These are phyloP conservation scores for Diplodus puntazzo DNA, from an alignment of 2,797 vertebrate genomes.

Conservation along the genomic window DNA sequence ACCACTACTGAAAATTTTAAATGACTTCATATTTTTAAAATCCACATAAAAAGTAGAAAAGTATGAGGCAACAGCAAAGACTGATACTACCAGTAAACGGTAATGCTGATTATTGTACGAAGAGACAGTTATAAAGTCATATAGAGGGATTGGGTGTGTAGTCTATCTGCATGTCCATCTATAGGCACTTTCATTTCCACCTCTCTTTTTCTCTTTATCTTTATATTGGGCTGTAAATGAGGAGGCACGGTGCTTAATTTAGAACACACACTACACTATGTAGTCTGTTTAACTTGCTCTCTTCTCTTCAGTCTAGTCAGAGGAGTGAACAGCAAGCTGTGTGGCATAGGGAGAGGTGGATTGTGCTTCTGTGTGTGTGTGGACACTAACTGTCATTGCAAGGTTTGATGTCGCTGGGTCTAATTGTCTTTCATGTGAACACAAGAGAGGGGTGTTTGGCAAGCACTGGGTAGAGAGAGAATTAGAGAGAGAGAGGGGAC, in stretches of 20 bases:
- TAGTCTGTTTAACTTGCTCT: background rate
- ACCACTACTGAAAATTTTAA: background rate
- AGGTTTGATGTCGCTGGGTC: constrained; percentile 92
- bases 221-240: constrained; percentile 68
- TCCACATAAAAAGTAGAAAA: background rate
- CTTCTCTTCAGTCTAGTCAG: background rate
- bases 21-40: background rate
- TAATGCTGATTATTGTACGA: background rate
- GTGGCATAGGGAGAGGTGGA: constrained; percentile 11
- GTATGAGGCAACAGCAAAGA: background rate
- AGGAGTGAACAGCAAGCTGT: constrained; percentile 64
- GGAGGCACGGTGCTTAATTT: constrained; percentile 85
- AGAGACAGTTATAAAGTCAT: background rate
- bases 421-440: constrained; percentile 97
- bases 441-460: constrained; percentile 75
- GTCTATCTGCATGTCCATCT: background rate
- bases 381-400: constrained; percentile 81
- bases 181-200: background rate
- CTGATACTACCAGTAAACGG: background rate
- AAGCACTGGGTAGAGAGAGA: constrained; percentile 70
- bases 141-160: background rate
- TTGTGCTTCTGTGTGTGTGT: constrained; percentile 30
- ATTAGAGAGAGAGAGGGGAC: constrained; percentile 22
- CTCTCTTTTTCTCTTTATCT: constrained; percentile 77
- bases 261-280: constrained; percentile 35